Base-by-base conservation (phyloP, 2,113 vertebrate genomes). In the Psilopsiagon aymara region DNA sequence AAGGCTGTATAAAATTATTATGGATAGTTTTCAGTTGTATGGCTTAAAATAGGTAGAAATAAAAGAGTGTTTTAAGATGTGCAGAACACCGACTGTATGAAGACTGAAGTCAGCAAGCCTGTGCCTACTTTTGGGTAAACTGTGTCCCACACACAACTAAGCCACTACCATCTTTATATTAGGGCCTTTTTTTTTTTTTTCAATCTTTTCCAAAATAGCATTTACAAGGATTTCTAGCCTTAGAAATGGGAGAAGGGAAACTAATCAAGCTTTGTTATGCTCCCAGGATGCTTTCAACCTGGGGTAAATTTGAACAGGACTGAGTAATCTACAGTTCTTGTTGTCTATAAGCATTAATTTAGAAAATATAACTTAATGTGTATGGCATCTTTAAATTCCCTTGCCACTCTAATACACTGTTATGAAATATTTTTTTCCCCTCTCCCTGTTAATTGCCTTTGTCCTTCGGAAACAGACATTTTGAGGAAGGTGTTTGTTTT, bases 371-470 rank as follows among this genome's bases (percentile, higher is more conserved):
- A n/a, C 20, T 73, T 91, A 73, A 82, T 67, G 51, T 0, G 3
- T 46, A 52, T 47, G 60, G 20, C 39, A 43, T 88, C n/a, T 95
- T 92, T 81, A 92, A 83, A 94, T 94, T 92, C n/a, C 51, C 41
- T 25, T 87, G 44, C 59, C 55, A 37, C 46, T 85, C 4, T 79
- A 55, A 81, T 64, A 51, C 12, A 6, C n/a, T 75, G n/a, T 73
- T 39, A 44, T 81, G 33, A 23, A 20, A 43, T 57, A 11, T 39
- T 78, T 62, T 63, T n/a, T 31, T 47, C 6, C 33, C 15, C 44
- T 41, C 28, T 24, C 8, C 5, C 17, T n/a, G 24, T 85, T 94
- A 95, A 96, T 94, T 94, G 93, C 59, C 87, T 97, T 96, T 96
- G 94, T 96, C 75, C 79, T 92, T 88, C 0, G 0, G 59, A 88